Evolutionary conservation across 1,140 invertebrate species (phyloP).

Genomic region (Ridgeia piscesae): DNA sequence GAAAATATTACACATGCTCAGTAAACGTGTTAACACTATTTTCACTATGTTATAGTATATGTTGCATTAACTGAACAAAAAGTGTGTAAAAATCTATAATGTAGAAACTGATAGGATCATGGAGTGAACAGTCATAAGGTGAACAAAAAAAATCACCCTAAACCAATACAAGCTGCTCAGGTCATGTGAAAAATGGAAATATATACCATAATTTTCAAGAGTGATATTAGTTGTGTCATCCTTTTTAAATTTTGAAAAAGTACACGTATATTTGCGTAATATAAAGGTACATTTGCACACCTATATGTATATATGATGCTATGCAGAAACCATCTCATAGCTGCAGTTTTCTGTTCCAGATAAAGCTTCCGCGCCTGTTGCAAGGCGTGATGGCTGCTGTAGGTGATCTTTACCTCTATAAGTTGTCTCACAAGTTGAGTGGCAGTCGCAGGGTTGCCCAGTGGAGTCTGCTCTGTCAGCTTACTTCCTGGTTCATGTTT

Average conservation of each 20-base stretch:
- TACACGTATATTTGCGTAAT: no score
- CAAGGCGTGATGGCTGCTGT: conserved; percentile 75
- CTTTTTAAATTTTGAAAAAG: no score
- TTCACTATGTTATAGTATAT: not conserved
- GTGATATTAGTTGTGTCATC: no score
- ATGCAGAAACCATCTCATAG: not conserved
- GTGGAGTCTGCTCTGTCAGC: conserved; percentile 55
- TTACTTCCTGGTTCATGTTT: conserved; percentile 83
- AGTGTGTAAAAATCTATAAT: no score
- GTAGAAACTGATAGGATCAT: no score
- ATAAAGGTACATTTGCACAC: no score
- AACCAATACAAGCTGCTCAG: no score
- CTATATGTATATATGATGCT: not conserved
- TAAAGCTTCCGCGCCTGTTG: conserved; percentile 72
- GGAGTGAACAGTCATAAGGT: no score
- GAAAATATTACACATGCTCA: not conserved
- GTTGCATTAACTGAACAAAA: not conserved
- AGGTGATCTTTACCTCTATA: conserved; percentile 68
- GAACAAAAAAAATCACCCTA: no score
- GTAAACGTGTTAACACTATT: no score
- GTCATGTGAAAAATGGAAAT: no score
- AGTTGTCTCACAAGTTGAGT: conserved; percentile 50
- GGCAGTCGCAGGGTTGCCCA: conserved; percentile 45
- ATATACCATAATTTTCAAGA: no score
- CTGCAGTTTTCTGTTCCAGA: conserved; percentile 57